Conservation (phyloP, 2,113 vertebrate genomes). For the Vireo altiloquus region DNA sequence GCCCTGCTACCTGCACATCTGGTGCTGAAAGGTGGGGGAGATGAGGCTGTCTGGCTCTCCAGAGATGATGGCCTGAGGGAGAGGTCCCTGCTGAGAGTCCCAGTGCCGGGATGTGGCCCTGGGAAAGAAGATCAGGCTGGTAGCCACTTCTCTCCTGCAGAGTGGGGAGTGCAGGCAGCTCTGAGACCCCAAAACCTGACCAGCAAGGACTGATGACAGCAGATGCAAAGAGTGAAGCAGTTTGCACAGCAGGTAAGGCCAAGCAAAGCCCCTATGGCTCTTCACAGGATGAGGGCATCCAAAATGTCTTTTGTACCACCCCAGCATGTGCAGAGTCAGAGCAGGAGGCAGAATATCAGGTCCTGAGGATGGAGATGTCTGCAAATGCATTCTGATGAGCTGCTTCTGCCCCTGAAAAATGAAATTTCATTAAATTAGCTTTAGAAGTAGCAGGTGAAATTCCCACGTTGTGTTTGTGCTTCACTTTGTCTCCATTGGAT, state of each 20-base stretch:
- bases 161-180: not conserved
- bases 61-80: not conserved
- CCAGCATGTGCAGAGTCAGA: accelerated
- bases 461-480: not conserved
- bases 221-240: not conserved
- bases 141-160: not conserved
- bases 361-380: not conserved
- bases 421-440: slow-evolving; percentile 18
- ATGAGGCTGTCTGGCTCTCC: accelerated
- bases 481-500: slow-evolving; percentile 37
- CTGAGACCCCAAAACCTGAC: not conserved
- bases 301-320: not conserved
- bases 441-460: not conserved
- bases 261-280: accelerated
- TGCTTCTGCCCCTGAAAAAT: slow-evolving; percentile 12
- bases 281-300: not conserved
- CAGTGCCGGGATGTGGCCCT: not conserved
- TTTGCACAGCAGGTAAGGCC: not conserved
- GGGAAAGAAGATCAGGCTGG: not conserved
- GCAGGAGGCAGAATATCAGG: not conserved
- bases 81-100: not conserved
- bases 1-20: not conserved
- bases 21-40: not conserved
- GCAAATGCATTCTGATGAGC: not conserved
- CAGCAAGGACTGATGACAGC: not conserved